These are phyloP conservation scores for Pogonomyrmex barbatus DNA, from an alignment of 1,140 invertebrate genomes.

Conservation along the genomic window DNA sequence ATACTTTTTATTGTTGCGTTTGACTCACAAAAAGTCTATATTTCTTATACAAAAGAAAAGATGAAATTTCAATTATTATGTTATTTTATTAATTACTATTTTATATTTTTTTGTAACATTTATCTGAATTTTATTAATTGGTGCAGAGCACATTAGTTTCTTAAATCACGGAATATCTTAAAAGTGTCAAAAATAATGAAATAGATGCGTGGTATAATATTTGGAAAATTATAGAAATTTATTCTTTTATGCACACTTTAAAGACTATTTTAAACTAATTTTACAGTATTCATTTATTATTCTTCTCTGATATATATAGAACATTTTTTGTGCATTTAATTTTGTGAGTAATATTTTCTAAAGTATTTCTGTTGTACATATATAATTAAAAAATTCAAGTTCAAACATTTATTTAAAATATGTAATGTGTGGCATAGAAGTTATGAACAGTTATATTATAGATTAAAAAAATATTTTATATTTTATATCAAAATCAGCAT, in stretches of 20 bases:
- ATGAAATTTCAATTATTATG: background rate
- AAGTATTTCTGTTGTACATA: background rate
- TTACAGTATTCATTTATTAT: conserved; percentile 20
- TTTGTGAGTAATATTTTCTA: background rate
- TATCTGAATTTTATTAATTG: conserved; percentile 20
- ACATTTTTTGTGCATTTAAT: background rate
- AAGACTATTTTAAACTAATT: background rate
- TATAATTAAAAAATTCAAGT: background rate
- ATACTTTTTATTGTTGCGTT: background rate
- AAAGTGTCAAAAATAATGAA: background rate
- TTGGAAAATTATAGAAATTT: conserved; percentile 5
- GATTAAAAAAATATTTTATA: too few species aligned
- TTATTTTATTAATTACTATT: background rate
- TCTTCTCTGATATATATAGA: background rate
- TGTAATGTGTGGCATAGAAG: too few species aligned
- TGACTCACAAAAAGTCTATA: background rate
- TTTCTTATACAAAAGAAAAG: background rate
- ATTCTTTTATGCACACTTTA: background rate
- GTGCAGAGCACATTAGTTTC: background rate
- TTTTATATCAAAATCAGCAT: too few species aligned
- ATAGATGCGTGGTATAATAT: conserved; percentile 46
- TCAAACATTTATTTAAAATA: conserved; percentile 1
- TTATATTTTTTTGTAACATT: background rate
- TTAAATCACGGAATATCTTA: background rate
- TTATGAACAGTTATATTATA: too few species aligned